phyloP scores from a whole-genome alignment of 2,113 vertebrate genomes.

The Patagioenas fasciata region DNA sequence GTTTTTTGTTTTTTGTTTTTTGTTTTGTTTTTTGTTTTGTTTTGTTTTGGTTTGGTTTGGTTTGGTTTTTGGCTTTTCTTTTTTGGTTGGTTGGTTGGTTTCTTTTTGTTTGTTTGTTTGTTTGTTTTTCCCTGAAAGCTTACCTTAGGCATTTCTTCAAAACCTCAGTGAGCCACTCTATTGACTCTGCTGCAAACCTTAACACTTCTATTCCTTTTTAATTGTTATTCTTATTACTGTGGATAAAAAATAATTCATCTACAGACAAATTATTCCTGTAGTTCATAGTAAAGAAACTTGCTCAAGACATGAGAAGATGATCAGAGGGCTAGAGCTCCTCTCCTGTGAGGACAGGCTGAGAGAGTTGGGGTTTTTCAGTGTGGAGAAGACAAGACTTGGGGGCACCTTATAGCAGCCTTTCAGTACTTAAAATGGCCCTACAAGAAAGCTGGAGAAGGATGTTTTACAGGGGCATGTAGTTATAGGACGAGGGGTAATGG shows the following conservation, averaged over 20 bases:
- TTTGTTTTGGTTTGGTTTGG: too few relatives aligned
- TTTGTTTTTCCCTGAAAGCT: neutral
- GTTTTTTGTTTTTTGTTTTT: too few relatives aligned
- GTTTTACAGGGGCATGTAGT: neutral
- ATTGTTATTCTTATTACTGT: neutral
- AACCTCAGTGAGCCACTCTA: accelerated
- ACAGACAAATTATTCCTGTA: neutral
- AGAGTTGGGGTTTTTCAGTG: neutral
- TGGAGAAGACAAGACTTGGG: neutral
- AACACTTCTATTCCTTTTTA: neutral
- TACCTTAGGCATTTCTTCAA: neutral
- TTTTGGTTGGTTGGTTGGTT: too few relatives aligned
- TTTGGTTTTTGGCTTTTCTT: too few relatives aligned
- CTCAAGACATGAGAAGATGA: neutral
- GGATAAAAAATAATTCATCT: neutral
- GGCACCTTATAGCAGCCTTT: neutral
- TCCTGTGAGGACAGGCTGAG: neutral
- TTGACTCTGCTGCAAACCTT: neutral
- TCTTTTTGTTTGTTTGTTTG: too few relatives aligned
- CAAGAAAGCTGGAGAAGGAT: neutral
- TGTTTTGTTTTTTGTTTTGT: too few relatives aligned
- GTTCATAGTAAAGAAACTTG: neutral
- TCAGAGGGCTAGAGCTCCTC: neutral
- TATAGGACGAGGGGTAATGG: neutral
- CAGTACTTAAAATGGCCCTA: neutral